Percentiles rank a stretch among this genome's conserved stretches.
These are phyloP conservation scores for Malurus alboscapulatus DNA, from an alignment of 2,113 vertebrate species.

Conservation along the genomic window DNA sequence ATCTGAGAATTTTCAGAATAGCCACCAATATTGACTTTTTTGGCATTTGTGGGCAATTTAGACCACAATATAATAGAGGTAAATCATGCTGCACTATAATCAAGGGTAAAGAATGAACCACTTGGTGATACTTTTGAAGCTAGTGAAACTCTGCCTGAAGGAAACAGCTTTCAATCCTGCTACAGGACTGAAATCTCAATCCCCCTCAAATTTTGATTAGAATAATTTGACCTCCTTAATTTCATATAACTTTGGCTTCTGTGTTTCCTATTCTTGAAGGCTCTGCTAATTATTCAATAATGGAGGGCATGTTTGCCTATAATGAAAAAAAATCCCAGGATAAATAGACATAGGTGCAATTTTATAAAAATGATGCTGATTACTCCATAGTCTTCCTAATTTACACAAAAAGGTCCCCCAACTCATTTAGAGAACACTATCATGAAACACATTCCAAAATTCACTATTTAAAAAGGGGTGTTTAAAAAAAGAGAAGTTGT, in stretches of 20 bases:
- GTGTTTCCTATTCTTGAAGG: neutral
- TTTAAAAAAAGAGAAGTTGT: neutral
- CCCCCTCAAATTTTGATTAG: neutral
- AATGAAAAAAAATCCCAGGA: neutral
- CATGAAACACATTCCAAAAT: neutral
- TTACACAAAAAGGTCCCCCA: neutral
- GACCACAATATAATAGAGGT: neutral
- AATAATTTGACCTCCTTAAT: neutral
- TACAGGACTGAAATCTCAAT: neutral
- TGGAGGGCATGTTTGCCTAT: neutral
- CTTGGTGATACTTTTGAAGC: neutral
- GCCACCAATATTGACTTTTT: neutral
- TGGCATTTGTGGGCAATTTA: neutral
- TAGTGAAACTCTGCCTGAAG: neutral
- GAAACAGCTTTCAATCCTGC: neutral
- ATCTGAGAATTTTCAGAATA: neutral
- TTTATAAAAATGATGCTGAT: neutral
- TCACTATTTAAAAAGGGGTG: neutral
- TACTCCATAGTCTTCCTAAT: neutral
- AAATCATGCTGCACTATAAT: neutral
- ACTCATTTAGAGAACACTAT: neutral
- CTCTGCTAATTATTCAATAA: neutral
- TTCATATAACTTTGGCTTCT: neutral
- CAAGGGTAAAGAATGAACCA: neutral
- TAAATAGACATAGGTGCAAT: neutral